A percentile compares a stretch with the other conserved stretches of the same genome.
phyloP scores from a whole-genome alignment of 2,797 vertebrate species.

The Enteromius viviparus region DNA sequence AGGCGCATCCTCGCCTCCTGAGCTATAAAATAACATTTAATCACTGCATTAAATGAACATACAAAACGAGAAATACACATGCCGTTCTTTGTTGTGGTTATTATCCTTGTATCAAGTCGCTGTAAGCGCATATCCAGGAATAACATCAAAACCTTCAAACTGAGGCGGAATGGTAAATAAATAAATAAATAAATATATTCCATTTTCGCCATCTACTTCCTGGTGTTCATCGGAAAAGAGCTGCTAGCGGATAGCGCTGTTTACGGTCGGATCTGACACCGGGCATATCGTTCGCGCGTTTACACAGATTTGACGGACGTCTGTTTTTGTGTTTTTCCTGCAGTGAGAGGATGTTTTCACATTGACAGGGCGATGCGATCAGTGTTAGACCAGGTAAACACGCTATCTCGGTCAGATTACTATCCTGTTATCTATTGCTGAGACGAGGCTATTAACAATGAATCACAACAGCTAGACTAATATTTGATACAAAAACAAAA shows the following conservation, averaged over 20 bases:
- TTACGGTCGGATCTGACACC: slow-evolving; percentile 29
- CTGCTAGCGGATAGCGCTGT: slow-evolving; percentile 41
- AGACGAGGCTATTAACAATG: background rate
- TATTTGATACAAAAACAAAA: background rate
- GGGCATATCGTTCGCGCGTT: slow-evolving; percentile 3
- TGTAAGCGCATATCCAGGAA: too few relatives aligned
- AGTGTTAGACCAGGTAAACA: slow-evolving; percentile 13
- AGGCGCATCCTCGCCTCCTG: background rate
- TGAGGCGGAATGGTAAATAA: slow-evolving; percentile 55
- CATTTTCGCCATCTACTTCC: slow-evolving; percentile 70
- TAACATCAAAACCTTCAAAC: background rate
- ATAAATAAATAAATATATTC: slow-evolving; percentile 41
- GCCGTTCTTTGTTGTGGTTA: background rate
- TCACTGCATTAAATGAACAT: background rate
- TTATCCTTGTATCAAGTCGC: background rate
- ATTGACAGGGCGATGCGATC: slow-evolving; percentile 15
- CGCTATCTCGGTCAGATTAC: slow-evolving; percentile 31
- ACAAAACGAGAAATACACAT: background rate
- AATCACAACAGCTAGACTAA: slow-evolving; percentile 1
- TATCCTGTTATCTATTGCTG: slow-evolving; percentile 38
- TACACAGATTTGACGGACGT: background rate
- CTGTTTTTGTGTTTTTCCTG: background rate
- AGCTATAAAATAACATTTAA: background rate
- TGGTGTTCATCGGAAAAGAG: slow-evolving; percentile 61
- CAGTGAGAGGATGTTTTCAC: background rate